These are phyloP conservation scores for Allacma fusca DNA, from an alignment of 2,888 invertebrate species.

Conservation along the genomic window DNA sequence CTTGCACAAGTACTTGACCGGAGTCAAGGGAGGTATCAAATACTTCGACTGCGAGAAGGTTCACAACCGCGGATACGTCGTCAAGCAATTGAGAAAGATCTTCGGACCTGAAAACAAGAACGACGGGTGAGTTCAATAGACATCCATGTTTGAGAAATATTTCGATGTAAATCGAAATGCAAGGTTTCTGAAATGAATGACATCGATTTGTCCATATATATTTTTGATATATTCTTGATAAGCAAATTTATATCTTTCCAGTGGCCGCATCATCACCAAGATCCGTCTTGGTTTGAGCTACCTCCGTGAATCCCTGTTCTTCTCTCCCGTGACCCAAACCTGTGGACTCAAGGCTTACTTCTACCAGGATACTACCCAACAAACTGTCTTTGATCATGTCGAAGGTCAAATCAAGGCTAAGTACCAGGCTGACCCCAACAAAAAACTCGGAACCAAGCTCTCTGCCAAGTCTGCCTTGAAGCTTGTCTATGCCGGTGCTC, in stretches of 20 bases:
- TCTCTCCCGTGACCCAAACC: conserved; percentile 59
- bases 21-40: conserved; percentile 58
- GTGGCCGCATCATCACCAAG: conserved; percentile 54
- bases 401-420: conserved; percentile 58
- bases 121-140: conserved; percentile 44
- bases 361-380: conserved; percentile 54
- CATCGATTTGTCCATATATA: too few relatives aligned
- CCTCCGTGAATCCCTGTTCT: conserved; percentile 56
- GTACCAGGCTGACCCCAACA: conserved; percentile 56
- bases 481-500: conserved; percentile 54
- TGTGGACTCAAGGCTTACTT: conserved; percentile 60
- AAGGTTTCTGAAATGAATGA: too few relatives aligned
- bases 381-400: conserved; percentile 55
- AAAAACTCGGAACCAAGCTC: conserved; percentile 56
- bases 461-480: conserved; percentile 55
- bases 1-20: conserved; percentile 56
- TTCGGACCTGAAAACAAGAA: conserved; percentile 61
- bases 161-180: too few relatives aligned
- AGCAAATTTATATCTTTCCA: neutral
- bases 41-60: conserved; percentile 60
- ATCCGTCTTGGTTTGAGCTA: conserved; percentile 58
- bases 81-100: conserved; percentile 57
- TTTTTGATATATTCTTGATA: neutral
- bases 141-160: too few relatives aligned
- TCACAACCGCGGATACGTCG: conserved; percentile 56